phyloP scores from a whole-genome alignment of 35 echinoderm and acorn worm species.

The Ptychodera flava region DNA sequence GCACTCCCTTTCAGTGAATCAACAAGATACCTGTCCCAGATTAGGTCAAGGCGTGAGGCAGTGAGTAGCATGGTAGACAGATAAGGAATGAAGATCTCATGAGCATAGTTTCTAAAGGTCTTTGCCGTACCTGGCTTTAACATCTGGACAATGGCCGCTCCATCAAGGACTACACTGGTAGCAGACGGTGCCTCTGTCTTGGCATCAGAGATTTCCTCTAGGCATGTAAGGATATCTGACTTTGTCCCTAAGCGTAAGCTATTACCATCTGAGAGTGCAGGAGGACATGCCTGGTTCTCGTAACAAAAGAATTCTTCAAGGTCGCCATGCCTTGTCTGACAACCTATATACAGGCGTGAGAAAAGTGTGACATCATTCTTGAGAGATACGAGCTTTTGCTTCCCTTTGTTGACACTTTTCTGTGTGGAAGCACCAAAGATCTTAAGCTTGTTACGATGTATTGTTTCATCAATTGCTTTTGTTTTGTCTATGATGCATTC shows the following conservation, averaged over 20 bases:
- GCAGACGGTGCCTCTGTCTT: background rate
- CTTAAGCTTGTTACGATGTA: background rate
- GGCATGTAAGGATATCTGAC: conserved; percentile 20
- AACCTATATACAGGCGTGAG: background rate
- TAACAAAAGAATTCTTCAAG: conserved; percentile 35
- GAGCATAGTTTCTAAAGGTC: conserved; percentile 39
- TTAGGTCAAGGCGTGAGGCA: conserved; percentile 21
- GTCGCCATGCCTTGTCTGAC: conserved; percentile 55
- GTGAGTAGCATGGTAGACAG: background rate
- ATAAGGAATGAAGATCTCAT: conserved; percentile 23
- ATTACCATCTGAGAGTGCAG: conserved; percentile 14
- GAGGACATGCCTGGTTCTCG: conserved; percentile 46
- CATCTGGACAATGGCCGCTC: conserved; percentile 42
- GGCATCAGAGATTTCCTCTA: conserved; percentile 8
- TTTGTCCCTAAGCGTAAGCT: conserved; percentile 10
- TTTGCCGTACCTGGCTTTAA: conserved; percentile 21
- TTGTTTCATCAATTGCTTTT: background rate
- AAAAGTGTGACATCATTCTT: background rate
- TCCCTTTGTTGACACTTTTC: conserved; percentile 1
- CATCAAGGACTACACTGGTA: conserved; percentile 21
- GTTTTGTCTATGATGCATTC: background rate
- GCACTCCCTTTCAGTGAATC: conserved; percentile 9
- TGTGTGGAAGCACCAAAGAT: background rate
- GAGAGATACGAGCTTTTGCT: background rate
- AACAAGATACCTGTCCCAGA: conserved; percentile 24